Conservation (phyloP, 1,140 invertebrate species). For the Drosophila pruinosa region DNA sequence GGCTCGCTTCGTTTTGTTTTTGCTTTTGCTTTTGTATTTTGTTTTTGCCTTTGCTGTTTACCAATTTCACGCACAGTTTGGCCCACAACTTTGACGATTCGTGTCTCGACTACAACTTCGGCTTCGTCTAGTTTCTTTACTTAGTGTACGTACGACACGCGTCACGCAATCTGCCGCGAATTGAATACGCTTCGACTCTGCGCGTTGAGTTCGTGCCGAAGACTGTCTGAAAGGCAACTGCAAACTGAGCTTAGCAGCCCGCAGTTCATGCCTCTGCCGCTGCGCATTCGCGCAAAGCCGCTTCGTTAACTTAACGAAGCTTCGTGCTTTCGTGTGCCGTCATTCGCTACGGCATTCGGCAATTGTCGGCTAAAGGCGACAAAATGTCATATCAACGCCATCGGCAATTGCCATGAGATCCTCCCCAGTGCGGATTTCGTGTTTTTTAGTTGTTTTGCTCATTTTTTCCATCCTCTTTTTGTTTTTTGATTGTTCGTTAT, state of each 20-base stretch:
- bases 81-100: conserved; percentile 27
- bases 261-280: neutral
- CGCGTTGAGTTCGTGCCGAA: conserved; percentile 61
- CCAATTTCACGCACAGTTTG: conserved; percentile 75
- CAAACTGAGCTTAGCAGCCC: conserved; percentile 14
- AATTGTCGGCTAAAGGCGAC: conserved; percentile 47
- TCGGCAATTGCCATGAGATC: conserved; percentile 16
- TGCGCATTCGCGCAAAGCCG: neutral
- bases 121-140: conserved; percentile 6
- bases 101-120: conserved; percentile 18
- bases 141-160: neutral
- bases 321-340: conserved; percentile 5
- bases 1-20: conserved; percentile 16
- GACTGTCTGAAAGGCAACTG: conserved; percentile 41
- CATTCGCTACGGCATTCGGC: conserved; percentile 22
- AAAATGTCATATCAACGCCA: conserved; percentile 70
- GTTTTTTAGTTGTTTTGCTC: conserved; percentile 22
- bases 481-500: conserved; percentile 3
- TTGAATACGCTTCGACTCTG: conserved; percentile 37
- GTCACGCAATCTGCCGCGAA: neutral
- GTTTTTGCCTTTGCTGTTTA: conserved; percentile 46
- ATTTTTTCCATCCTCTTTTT: conserved; percentile 7
- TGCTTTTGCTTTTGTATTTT: conserved; percentile 1
- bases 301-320: conserved; percentile 3
- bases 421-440: conserved; percentile 39